Evolutionary conservation across 2,888 invertebrate genomes (phyloP).

Genomic region (Biston stratarius): DNA sequence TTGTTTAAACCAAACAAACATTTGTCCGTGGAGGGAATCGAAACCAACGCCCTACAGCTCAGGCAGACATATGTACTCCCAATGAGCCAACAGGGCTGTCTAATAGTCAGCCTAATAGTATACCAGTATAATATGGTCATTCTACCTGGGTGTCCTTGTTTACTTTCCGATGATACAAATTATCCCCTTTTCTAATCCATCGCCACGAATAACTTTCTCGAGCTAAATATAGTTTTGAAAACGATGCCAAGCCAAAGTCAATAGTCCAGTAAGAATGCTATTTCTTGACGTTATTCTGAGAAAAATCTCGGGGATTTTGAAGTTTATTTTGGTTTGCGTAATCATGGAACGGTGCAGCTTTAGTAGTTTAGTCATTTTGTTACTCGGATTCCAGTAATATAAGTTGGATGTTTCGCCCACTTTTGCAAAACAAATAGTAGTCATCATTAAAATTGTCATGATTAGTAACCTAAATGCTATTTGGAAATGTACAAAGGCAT

Average conservation of each 20-base stretch:
- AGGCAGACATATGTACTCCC: too few species aligned
- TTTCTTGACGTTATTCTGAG: constrained; percentile 42
- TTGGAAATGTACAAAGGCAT: neutral
- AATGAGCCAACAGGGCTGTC: too few species aligned
- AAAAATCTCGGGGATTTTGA: constrained; percentile 27
- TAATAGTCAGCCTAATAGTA: too few species aligned
- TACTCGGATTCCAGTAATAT: constrained; percentile 17
- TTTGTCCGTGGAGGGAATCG: too few species aligned
- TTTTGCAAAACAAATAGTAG: neutral
- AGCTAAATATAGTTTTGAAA: constrained; percentile 58
- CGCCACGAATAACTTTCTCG: constrained; percentile 49
- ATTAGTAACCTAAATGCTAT: neutral
- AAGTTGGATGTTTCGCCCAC: neutral
- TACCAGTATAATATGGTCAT: too few species aligned
- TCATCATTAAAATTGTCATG: neutral
- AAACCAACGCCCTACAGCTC: too few species aligned
- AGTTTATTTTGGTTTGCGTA: constrained; percentile 31
- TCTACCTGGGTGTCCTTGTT: neutral
- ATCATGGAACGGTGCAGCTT: constrained; percentile 30
- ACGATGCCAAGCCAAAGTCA: constrained; percentile 67
- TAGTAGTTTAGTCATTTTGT: constrained; percentile 32
- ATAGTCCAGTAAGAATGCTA: constrained; percentile 52
- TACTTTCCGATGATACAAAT: constrained; percentile 15
- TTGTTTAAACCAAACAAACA: too few species aligned
- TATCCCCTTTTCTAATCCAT: constrained; percentile 50